Conservation (phyloP, 2,888 invertebrate species). For the Oscheius sp. region DNA sequence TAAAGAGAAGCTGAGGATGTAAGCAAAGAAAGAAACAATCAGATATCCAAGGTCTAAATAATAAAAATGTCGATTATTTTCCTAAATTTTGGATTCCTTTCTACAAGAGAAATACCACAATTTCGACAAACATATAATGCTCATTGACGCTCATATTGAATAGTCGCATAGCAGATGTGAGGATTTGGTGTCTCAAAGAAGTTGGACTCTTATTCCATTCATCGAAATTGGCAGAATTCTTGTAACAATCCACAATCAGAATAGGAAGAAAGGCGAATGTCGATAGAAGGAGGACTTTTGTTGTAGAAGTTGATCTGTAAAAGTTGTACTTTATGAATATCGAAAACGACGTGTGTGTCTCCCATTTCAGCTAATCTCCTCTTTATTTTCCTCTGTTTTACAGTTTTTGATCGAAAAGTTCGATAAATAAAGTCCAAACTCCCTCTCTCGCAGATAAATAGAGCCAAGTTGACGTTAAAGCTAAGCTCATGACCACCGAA, state of each 20-base stretch:
- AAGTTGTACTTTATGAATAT: too few relatives aligned
- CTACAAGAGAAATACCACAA: neutral
- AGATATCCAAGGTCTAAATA: neutral
- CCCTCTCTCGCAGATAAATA: too few relatives aligned
- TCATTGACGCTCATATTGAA: neutral
- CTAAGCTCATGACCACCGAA: too few relatives aligned
- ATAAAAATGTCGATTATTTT: neutral
- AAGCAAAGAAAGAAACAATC: neutral
- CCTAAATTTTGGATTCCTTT: neutral
- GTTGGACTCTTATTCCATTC: neutral
- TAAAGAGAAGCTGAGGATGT: neutral
- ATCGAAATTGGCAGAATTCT: neutral
- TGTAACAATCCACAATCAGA: neutral
- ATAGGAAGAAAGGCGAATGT: neutral
- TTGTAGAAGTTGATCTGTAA: neutral
- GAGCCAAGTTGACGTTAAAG: too few relatives aligned
- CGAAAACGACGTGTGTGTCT: too few relatives aligned
- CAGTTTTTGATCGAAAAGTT: too few relatives aligned
- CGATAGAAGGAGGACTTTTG: neutral
- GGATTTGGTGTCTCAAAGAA: too few relatives aligned
- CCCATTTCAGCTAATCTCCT: too few relatives aligned
- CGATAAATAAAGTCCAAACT: too few relatives aligned
- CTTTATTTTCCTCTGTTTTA: too few relatives aligned
- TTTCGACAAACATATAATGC: neutral
- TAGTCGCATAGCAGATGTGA: neutral